phyloP scores from a whole-genome alignment of 2,113 vertebrate species.

The Dissostichus mawsoni region DNA sequence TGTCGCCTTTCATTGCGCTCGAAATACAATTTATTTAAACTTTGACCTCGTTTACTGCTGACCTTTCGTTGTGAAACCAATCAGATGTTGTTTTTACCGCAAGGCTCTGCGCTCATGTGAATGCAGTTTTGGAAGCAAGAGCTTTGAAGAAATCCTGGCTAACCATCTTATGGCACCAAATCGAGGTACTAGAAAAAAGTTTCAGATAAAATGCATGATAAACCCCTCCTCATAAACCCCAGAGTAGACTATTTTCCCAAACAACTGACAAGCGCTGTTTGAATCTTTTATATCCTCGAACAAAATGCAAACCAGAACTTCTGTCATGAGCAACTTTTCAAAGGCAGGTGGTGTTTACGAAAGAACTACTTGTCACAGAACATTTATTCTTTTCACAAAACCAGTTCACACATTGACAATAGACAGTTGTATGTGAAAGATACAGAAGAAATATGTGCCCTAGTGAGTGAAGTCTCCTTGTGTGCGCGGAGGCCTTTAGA shows the following conservation, averaged over 20 bases:
- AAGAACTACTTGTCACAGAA: slow-evolving; percentile 44
- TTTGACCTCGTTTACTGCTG: no score
- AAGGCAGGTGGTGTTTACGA: slow-evolving; percentile 42
- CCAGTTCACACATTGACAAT: slow-evolving; percentile 55
- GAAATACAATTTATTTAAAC: no score
- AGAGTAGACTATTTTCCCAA: slow-evolving; percentile 14
- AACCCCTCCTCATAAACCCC: background rate
- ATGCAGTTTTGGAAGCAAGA: background rate
- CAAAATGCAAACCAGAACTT: slow-evolving; percentile 36
- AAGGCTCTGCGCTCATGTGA: no score
- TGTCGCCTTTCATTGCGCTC: no score
- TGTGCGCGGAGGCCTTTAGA: slow-evolving; percentile 66
- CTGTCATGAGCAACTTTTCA: slow-evolving; percentile 40
- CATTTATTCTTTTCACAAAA: slow-evolving; percentile 75
- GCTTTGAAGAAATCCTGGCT: slow-evolving; percentile 26
- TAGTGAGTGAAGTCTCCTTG: slow-evolving; percentile 55
- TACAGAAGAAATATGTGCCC: slow-evolving; percentile 76
- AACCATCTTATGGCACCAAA: no score
- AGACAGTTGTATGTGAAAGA: slow-evolving; percentile 44
- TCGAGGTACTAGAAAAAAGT: no score
- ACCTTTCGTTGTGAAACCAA: no score
- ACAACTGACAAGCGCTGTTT: slow-evolving; percentile 21
- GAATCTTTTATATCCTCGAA: slow-evolving; percentile 45
- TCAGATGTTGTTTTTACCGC: no score
- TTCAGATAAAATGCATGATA: no score